phyloP scores from a whole-genome alignment of 2,888 invertebrate species.

The Bugulina stolonifera region DNA sequence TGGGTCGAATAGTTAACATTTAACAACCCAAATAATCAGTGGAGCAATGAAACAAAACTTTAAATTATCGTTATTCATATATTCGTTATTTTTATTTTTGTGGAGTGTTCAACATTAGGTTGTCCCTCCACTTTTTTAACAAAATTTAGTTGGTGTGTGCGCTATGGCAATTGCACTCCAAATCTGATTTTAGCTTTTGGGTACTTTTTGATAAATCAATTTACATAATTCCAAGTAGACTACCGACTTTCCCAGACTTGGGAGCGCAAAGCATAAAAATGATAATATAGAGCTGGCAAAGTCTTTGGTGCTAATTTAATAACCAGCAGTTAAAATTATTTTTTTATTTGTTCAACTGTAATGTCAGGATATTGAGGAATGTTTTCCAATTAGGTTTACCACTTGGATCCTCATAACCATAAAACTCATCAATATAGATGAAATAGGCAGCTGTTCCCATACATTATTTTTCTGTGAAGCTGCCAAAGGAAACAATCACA shows the following conservation, averaged over 20 bases:
- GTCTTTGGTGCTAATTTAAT: constrained; percentile 12
- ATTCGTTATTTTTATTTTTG: too few relatives aligned
- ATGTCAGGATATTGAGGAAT: constrained; percentile 13
- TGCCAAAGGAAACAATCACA: constrained; percentile 24
- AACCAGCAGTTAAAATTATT: background rate
- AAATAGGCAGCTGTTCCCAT: constrained; percentile 13
- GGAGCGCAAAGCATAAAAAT: background rate
- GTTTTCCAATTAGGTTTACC: constrained; percentile 18
- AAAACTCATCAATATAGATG: constrained; percentile 6
- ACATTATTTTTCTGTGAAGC: constrained; percentile 11
- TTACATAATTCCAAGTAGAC: too few relatives aligned
- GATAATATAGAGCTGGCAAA: background rate
- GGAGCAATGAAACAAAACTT: too few relatives aligned
- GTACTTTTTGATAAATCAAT: too few relatives aligned
- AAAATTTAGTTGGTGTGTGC: too few relatives aligned
- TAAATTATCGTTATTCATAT: too few relatives aligned
- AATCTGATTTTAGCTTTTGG: too few relatives aligned
- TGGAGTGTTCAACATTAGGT: too few relatives aligned
- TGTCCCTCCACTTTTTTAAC: too few relatives aligned
- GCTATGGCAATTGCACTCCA: too few relatives aligned
- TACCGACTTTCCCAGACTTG: background rate
- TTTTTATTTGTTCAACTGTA: constrained; percentile 6
- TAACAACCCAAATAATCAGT: too few relatives aligned
- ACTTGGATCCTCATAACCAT: background rate
- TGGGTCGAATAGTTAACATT: too few relatives aligned